Base-by-base conservation (phyloP, 2,113 vertebrate genomes). In the Oxygymnocypris stewartii region DNA sequence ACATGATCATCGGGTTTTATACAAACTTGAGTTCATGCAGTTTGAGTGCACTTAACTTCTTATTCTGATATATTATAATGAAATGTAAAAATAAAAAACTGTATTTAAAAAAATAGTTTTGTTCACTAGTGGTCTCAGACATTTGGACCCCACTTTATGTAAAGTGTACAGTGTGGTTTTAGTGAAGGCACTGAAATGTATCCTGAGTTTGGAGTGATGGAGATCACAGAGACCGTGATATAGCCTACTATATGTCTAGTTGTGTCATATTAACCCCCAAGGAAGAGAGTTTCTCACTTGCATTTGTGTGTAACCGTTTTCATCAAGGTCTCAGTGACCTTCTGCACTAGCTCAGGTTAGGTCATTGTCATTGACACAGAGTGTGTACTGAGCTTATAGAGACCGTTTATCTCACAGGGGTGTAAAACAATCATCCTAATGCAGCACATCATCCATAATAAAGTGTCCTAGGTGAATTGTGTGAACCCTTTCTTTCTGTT, bases 291-390 rank as follows among this genome's bases (percentile, higher is more conserved):
- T 1, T 51, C 63, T 74, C 25, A 0, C 67, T 42, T 12, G 12
- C 63, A 51, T 40, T 47, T 77, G 25, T 63, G 25, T 54, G 3
- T 69, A 44, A 65, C 14, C 51, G 0, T 74, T 67, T 51, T 42
- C 37, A 16, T 79, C 31, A 82, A 37, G 14, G 37, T 88, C 57
- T 59, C 82, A 44, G 13, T 86, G 44, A 78, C 10, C 54, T 49
- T 74, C 63, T 51, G 4, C 25, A 54, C 73, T 47, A 47, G 35
- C 47, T 75, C 12, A 73, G 69, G 42, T 75, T 11, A 73, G 37
- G 42, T 42, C 73, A 47, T 47, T 47, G n/a, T 35, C 69, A 40
- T 40, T 40, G 4, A 3, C 73, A 47, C 42, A 20, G 59, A 23
- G 13, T 42, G 23, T 79, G 20, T 77, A 28, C 51, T 67, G 14